Evolutionary conservation across 2,888 invertebrate genomes (phyloP).

Genomic region (Cotesia congregata): DNA sequence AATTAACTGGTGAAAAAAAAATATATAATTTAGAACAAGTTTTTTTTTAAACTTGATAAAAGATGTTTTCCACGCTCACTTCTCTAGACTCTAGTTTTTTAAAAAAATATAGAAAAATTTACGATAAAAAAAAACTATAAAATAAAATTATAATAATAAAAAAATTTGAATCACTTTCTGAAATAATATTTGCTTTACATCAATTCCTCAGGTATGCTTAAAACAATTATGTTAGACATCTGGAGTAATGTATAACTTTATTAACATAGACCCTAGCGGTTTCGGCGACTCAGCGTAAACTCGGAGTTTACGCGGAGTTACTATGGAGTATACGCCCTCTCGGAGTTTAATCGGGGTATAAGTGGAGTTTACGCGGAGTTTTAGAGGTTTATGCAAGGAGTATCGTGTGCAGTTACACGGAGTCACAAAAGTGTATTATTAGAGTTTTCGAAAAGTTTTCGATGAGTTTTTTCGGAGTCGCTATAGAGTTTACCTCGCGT

Average conservation of each 20-base stretch:
- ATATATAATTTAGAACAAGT: neutral
- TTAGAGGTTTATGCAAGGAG: too few species aligned
- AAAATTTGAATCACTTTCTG: neutral
- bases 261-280: too few species aligned
- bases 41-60: neutral
- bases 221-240: constrained; percentile 14
- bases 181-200: constrained; percentile 18
- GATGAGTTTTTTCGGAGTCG: too few species aligned
- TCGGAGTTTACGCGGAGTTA: too few species aligned
- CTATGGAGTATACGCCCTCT: too few species aligned
- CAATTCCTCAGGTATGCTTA: constrained; percentile 20
- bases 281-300: too few species aligned
- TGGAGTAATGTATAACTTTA: neutral
- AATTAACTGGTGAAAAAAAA: constrained; percentile 4
- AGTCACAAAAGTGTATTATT: too few species aligned
- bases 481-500: too few species aligned
- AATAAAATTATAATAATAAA: neutral
- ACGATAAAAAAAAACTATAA: neutral
- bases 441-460: too few species aligned
- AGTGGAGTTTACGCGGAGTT: too few species aligned
- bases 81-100: constrained; percentile 1
- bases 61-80: constrained; percentile 1
- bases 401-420: too few species aligned
- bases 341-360: too few species aligned
- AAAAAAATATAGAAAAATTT: constrained; percentile 5